A percentile compares a stretch with the other conserved stretches of the same genome.
phyloP scores from a whole-genome alignment of 1,140 invertebrate species.

The Drosophila grimshawi region DNA sequence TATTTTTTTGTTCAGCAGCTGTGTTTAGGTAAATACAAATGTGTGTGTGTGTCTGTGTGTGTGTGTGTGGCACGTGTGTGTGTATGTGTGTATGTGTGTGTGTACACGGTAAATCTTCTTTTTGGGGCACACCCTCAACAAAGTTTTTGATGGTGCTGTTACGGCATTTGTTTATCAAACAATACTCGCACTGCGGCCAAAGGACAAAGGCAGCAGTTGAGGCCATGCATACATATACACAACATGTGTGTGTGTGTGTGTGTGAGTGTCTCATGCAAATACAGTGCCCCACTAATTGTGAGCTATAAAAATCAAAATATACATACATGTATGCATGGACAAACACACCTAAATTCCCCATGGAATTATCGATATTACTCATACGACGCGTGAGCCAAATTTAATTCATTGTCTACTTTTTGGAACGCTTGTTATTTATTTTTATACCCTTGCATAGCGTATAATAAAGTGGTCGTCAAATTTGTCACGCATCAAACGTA shows the following conservation, averaged over 20 bases:
- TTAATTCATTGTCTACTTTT: neutral
- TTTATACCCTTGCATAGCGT: too few species aligned
- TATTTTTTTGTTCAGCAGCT: too few species aligned
- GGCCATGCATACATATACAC: neutral
- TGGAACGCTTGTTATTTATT: neutral
- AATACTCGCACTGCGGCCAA: neutral
- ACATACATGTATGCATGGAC: neutral
- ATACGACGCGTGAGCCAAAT: neutral
- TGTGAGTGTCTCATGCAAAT: neutral
- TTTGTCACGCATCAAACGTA: too few species aligned
- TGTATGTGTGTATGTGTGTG: too few species aligned
- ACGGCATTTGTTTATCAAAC: conserved; percentile 6
- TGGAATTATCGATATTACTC: conserved; percentile 6
- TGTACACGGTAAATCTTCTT: too few species aligned
- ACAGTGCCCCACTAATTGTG: conserved; percentile 5
- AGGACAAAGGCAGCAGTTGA: neutral
- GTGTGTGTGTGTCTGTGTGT: too few species aligned
- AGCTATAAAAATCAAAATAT: conserved; percentile 10
- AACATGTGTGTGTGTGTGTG: conserved; percentile 5
- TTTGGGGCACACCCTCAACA: neutral
- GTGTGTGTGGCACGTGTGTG: too few species aligned
- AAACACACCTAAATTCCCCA: neutral
- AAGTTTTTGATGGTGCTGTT: neutral
- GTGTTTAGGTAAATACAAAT: too few species aligned
- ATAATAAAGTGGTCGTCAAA: too few species aligned